These are phyloP conservation scores for Drosophila trapezifrons DNA, from an alignment of 1,140 invertebrate genomes.

Conservation along the genomic window DNA sequence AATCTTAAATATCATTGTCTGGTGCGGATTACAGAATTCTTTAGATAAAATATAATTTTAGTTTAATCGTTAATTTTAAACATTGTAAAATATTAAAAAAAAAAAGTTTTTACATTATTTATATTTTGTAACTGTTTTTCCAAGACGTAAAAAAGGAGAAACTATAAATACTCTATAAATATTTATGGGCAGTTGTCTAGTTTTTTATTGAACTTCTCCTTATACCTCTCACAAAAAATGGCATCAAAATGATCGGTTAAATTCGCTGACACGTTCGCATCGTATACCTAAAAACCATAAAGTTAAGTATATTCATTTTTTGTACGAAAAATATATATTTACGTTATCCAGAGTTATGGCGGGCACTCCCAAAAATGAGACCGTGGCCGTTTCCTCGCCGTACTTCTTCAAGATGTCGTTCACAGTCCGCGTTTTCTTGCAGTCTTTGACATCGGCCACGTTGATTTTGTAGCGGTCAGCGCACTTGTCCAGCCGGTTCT, in stretches of 20 bases:
- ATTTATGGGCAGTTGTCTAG: constrained; percentile 26
- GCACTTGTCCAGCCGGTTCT: constrained; percentile 56
- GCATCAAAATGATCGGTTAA: constrained; percentile 45
- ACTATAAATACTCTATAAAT: not conserved
- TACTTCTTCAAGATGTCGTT: constrained; percentile 59
- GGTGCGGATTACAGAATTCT: too few relatives aligned
- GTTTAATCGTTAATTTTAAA: too few relatives aligned
- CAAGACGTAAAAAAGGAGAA: too few relatives aligned
- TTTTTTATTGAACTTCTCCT: constrained; percentile 51
- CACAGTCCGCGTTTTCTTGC: constrained; percentile 31
- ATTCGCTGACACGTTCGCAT: constrained; percentile 18
- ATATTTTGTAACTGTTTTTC: not conserved
- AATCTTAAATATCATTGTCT: too few relatives aligned
- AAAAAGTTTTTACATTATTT: too few relatives aligned
- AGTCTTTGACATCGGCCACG: constrained; percentile 51
- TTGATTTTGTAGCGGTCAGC: constrained; percentile 45
- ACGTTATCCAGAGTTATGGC: constrained; percentile 60
- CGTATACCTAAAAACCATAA: constrained; percentile 22
- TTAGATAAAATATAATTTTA: not conserved
- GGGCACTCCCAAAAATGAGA: constrained; percentile 41
- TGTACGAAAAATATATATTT: constrained; percentile 18
- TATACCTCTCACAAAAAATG: constrained; percentile 53
- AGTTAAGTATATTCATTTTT: not conserved
- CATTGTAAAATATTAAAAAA: too few relatives aligned
- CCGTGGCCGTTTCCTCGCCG: constrained; percentile 24